These are phyloP conservation scores for Eumerus sabulonum DNA, from an alignment of 2,888 invertebrate genomes.

Conservation along the genomic window DNA sequence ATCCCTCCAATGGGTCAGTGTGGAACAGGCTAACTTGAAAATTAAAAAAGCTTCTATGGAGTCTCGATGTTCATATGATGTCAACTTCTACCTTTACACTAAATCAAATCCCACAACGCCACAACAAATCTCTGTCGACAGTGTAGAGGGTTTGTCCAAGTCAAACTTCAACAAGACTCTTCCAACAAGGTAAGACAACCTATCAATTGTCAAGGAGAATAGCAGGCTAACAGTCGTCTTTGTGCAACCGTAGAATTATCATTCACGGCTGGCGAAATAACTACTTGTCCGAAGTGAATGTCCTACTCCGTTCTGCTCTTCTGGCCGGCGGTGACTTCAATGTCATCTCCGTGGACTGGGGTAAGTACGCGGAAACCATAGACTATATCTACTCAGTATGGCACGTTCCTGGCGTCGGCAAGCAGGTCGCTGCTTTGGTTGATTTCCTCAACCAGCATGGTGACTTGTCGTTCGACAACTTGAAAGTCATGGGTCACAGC, in stretches of 20 bases:
- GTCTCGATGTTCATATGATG: neutral
- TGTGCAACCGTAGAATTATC: conserved; percentile 70
- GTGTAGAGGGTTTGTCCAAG: conserved; percentile 11
- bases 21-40: conserved; percentile 56
- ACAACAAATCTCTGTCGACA: conserved; percentile 15
- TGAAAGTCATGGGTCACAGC: conserved; percentile 82
- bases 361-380: conserved; percentile 74
- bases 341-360: conserved; percentile 82
- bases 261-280: conserved; percentile 81
- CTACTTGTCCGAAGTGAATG: conserved; percentile 75
- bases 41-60: conserved; percentile 4
- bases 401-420: conserved; percentile 74
- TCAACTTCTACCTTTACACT: conserved; percentile 62
- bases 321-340: conserved; percentile 80
- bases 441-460: conserved; percentile 79
- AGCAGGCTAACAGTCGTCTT: neutral
- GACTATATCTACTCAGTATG: conserved; percentile 81
- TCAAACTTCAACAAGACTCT: conserved; percentile 58
- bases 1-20: conserved; percentile 67
- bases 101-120: conserved; percentile 36
- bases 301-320: conserved; percentile 76
- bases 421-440: conserved; percentile 73
- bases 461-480: conserved; percentile 79
- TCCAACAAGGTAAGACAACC: conserved; percentile 49
- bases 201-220: neutral